Percentiles rank a stretch among this genome's conserved stretches.
Conservation (phyloP, 2,113 vertebrate genomes). For the Eretmochelys imbricata region DNA sequence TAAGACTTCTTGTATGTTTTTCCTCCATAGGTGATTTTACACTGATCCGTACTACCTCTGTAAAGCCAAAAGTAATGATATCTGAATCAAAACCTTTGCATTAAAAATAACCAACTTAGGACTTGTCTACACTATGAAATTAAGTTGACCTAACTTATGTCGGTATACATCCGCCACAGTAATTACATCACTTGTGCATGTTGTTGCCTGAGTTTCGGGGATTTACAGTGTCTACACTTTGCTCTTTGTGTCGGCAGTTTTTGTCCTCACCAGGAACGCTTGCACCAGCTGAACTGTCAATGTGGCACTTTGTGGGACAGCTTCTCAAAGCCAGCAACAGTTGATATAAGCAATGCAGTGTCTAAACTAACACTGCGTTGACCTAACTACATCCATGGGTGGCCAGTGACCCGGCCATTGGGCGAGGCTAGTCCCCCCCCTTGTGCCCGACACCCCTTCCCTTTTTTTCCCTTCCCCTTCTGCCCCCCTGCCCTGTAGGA, state of each 20-base stretch:
- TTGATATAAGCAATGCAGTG: not conserved
- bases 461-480: too few species aligned
- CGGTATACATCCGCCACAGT: not conserved
- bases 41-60: not conserved
- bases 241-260: not conserved
- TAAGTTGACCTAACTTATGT: not conserved
- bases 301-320: not conserved
- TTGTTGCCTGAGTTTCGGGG: too few species aligned
- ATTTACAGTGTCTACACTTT: not conserved
- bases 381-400: not conserved
- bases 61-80: not conserved
- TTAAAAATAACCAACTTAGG: not conserved
- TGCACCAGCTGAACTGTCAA: not conserved
- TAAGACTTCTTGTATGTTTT: constrained; percentile 13
- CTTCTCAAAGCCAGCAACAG: not conserved
- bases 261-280: not conserved
- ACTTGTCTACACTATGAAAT: not conserved
- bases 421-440: too few species aligned
- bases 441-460: too few species aligned
- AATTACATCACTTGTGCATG: not conserved
- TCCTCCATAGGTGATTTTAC: not conserved
- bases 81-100: not conserved
- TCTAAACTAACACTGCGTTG: not conserved
- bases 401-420: too few species aligned
- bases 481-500: too few species aligned